These are phyloP conservation scores for Anser brachyrhynchus DNA, from an alignment of 2,113 vertebrate genomes.

Conservation along the genomic window DNA sequence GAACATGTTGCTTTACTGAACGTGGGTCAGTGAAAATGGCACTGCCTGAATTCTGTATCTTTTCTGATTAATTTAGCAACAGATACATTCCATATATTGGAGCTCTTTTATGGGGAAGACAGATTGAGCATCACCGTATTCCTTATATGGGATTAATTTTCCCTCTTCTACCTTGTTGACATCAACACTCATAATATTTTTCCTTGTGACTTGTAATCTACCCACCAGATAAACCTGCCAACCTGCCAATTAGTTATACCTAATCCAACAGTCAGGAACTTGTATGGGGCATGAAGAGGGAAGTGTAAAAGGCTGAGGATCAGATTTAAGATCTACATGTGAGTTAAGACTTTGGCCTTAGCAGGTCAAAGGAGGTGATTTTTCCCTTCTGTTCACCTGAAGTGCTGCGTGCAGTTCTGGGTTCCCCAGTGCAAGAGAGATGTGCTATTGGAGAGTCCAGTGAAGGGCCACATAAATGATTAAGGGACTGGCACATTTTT, in stretches of 20 bases:
- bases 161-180: neutral
- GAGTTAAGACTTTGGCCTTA: neutral
- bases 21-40: neutral
- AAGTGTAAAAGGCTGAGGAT: neutral
- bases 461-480: neutral
- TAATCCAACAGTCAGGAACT: neutral
- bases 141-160: neutral
- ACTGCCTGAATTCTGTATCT: neutral
- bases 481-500: neutral
- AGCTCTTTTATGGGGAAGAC: neutral
- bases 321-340: neutral
- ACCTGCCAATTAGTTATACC: neutral
- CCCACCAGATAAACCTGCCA: neutral
- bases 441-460: neutral
- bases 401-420: neutral
- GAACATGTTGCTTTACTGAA: neutral
- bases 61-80: neutral
- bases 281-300: neutral
- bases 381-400: neutral
- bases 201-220: neutral
- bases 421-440: neutral
- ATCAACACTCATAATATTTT: neutral
- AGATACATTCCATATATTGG: neutral
- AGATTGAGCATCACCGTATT: neutral
- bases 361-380: neutral